These are phyloP conservation scores for Acrossocheilus wenchowensis DNA, from an alignment of 2,797 vertebrate species.

Conservation along the genomic window DNA sequence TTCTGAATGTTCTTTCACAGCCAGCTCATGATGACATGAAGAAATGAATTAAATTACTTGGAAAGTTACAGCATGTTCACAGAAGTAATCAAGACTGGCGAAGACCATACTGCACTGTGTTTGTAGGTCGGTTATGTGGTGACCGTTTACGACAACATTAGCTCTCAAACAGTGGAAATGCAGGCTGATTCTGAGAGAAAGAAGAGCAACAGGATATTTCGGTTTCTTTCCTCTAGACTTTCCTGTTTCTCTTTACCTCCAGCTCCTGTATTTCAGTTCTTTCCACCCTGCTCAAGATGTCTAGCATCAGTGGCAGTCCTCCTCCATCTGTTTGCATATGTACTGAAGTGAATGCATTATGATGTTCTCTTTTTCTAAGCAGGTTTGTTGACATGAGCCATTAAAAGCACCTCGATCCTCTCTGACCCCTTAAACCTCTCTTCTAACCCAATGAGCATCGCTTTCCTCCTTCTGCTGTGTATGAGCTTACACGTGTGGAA, in stretches of 20 bases:
- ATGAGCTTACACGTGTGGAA: slow-evolving; percentile 2
- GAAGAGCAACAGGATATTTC: not conserved
- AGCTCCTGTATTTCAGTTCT: slow-evolving; percentile 13
- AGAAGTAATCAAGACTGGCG: not conserved
- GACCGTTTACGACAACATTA: not conserved
- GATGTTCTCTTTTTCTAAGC: slow-evolving; percentile 88
- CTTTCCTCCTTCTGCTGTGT: slow-evolving; percentile 31
- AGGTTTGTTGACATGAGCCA: slow-evolving; percentile 84
- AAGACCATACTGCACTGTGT: not conserved
- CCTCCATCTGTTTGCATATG: slow-evolving; percentile 42
- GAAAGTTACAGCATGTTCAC: not conserved
- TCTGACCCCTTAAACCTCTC: slow-evolving; percentile 55
- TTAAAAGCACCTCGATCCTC: slow-evolving; percentile 57
- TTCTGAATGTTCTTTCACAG: not conserved
- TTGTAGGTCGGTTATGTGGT: not conserved
- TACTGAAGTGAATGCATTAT: slow-evolving; percentile 61
- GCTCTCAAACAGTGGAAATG: not conserved
- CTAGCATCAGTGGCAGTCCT: slow-evolving; percentile 3
- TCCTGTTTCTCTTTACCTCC: slow-evolving; percentile 8
- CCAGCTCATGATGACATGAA: not conserved
- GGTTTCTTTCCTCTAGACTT: not conserved
- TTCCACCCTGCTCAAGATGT: not conserved
- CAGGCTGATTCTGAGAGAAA: not conserved
- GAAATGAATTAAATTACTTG: not conserved
- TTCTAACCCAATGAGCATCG: slow-evolving; percentile 55